Base-by-base conservation (phyloP, 2,888 invertebrate species). In the Drosophila monieri region DNA sequence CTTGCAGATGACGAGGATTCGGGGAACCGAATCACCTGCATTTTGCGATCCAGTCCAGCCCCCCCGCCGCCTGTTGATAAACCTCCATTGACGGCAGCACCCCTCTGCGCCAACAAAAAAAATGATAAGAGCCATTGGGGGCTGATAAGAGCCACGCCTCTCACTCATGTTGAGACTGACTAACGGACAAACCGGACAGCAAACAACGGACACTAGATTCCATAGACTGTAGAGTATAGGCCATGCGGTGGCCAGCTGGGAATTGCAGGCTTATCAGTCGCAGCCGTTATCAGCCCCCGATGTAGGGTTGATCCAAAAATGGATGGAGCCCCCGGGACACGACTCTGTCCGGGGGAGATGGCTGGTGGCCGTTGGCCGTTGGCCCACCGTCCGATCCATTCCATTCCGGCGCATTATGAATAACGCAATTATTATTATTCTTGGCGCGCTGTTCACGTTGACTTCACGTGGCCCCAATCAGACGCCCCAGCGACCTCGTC, bases 381-480 rank as follows among this genome's bases (percentile, higher is more conserved):
- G 2, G 18, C 18, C 18, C 18, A 27, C 27, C 44, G 61, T 39
- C 37, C 37, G 14, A 32, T 23, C 39, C 37, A 14, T 37, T 8
- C 46, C 48, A 61, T 25, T 32, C 43, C 52, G 52, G 46, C 64
- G 76, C 60, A 58, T 68, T 62, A 49, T 48, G 69, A 55, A 27
- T 55, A 48, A 44, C 54, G 56, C 66, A 53, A 54, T 65, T 64
- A 57, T 41, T 46, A 67, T 32, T 51, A 32, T 37, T 59, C 61
- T 43, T 32, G 30, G 32, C 23, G 12, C 43, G 25, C 48, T 84
- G 86, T 84, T 85, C 84, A 84, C 84, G 84, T 84, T 85, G 76
- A 44, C 55, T 85, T 85, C 84, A 85, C 84, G 86, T 84, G 84
- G 74, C 47, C 64, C 64, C 64, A 64, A 78, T 77, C 76, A 71